These are phyloP conservation scores for Onychomys arenicola DNA, from an alignment of 2,797 vertebrate genomes.

Conservation along the genomic window DNA sequence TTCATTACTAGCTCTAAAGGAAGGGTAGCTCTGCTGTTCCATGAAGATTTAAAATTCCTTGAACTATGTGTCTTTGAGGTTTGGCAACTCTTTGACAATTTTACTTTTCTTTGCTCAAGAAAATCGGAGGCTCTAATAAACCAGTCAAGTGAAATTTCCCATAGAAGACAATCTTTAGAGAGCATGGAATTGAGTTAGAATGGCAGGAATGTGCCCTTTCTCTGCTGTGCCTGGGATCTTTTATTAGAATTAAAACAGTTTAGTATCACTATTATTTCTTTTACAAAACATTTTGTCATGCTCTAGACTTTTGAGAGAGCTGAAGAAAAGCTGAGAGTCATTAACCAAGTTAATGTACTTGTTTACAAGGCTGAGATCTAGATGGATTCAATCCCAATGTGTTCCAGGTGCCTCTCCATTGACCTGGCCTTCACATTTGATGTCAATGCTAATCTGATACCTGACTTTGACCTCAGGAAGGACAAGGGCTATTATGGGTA, in stretches of 20 bases:
- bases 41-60: constrained; percentile 65
- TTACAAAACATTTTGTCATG: constrained; percentile 47
- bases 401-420: constrained; percentile 25
- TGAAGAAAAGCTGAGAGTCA: background rate
- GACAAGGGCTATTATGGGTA: background rate
- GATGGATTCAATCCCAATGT: background rate
- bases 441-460: background rate
- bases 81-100: constrained; percentile 65
- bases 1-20: constrained; percentile 71
- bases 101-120: constrained; percentile 62
- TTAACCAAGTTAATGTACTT: constrained; percentile 41
- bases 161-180: constrained; percentile 62
- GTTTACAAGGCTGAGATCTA: constrained; percentile 47
- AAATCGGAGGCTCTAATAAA: constrained; percentile 67
- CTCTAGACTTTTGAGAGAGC: background rate
- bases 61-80: constrained; percentile 68
- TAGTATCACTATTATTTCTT: constrained; percentile 62
- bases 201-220: constrained; percentile 64
- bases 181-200: constrained; percentile 47
- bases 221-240: constrained; percentile 27
- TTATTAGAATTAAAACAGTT: constrained; percentile 56
- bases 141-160: constrained; percentile 64
- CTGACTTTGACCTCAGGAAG: constrained; percentile 39
- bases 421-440: background rate
- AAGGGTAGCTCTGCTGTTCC: constrained; percentile 57